Evolutionary conservation across 2,797 vertebrate genomes (phyloP).

Genomic region (Platalea minor): DNA sequence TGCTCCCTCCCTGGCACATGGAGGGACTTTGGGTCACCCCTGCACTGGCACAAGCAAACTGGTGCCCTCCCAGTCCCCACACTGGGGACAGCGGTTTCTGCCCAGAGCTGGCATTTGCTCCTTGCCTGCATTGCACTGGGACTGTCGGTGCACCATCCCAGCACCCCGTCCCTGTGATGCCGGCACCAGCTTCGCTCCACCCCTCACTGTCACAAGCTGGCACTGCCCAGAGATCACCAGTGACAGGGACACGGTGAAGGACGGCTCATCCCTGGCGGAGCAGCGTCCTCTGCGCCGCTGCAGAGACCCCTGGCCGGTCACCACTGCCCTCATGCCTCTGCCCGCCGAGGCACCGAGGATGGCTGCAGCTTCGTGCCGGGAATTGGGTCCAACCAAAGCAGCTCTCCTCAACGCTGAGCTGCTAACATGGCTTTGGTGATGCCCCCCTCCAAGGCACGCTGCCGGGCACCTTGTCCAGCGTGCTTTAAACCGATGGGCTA

Average conservation of each 20-base stretch:
- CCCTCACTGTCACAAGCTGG: neutral
- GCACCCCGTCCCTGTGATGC: neutral
- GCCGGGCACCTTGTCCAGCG: neutral
- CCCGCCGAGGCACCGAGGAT: neutral
- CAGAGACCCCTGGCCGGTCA: neutral
- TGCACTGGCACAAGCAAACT: neutral
- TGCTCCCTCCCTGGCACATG: neutral
- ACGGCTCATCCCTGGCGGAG: neutral
- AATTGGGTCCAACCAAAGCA: neutral
- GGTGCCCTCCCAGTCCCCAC: neutral
- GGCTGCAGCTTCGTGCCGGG: neutral
- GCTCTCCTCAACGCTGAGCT: neutral
- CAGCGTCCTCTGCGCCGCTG: neutral
- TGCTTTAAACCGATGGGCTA: neutral
- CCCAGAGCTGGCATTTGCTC: too few species aligned
- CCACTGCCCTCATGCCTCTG: neutral
- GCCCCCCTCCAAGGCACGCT: neutral
- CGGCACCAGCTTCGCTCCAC: fast-evolving
- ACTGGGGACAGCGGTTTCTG: neutral
- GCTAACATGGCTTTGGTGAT: neutral
- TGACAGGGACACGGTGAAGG: neutral
- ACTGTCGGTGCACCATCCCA: neutral
- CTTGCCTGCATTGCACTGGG: neutral
- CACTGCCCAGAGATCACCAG: neutral
- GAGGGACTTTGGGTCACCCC: neutral